Evolutionary conservation across 1,140 invertebrate genomes (phyloP).

Genomic region (Drosophila watanabei): DNA sequence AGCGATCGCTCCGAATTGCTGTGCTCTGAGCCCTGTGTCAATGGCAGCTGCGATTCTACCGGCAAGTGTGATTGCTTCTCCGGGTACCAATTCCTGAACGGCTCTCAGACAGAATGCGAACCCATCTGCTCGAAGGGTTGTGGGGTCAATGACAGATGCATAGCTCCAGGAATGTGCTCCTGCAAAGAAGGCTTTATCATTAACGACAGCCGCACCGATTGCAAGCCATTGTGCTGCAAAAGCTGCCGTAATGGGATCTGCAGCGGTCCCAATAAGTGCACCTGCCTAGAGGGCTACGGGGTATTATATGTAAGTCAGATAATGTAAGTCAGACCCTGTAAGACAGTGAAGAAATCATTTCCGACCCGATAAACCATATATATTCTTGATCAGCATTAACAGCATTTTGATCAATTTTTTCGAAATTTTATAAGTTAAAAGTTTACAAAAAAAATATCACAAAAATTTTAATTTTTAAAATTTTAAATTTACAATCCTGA

Average conservation of each 20-base stretch:
- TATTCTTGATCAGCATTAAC: no score
- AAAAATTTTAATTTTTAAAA: no score
- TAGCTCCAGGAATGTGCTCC: slow-evolving; percentile 87
- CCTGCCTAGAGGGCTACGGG: slow-evolving; percentile 88
- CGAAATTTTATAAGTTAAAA: no score
- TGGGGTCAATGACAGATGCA: slow-evolving; percentile 86
- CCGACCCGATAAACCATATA: no score
- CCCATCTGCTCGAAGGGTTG: slow-evolving; percentile 86
- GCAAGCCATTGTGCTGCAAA: slow-evolving; percentile 64
- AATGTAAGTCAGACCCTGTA: no score
- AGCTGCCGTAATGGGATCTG: slow-evolving; percentile 86
- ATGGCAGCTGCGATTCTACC: slow-evolving; percentile 86
- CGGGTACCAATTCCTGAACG: slow-evolving; percentile 47
- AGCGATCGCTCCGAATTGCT: slow-evolving; percentile 46
- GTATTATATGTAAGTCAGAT: no score
- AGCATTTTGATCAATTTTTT: no score
- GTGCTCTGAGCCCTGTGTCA: slow-evolving; percentile 76
- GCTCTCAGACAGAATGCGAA: slow-evolving; percentile 58
- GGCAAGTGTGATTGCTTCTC: slow-evolving; percentile 79
- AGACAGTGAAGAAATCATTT: no score
- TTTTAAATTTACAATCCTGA: no score
- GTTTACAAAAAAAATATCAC: no score
- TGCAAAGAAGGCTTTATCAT: slow-evolving; percentile 87
- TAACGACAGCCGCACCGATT: slow-evolving; percentile 67
- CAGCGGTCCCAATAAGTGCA: slow-evolving; percentile 86